Percentiles rank a stretch among this genome's conserved stretches.
Conservation (phyloP, 1,140 invertebrate species). For the Hermetia illucens region DNA sequence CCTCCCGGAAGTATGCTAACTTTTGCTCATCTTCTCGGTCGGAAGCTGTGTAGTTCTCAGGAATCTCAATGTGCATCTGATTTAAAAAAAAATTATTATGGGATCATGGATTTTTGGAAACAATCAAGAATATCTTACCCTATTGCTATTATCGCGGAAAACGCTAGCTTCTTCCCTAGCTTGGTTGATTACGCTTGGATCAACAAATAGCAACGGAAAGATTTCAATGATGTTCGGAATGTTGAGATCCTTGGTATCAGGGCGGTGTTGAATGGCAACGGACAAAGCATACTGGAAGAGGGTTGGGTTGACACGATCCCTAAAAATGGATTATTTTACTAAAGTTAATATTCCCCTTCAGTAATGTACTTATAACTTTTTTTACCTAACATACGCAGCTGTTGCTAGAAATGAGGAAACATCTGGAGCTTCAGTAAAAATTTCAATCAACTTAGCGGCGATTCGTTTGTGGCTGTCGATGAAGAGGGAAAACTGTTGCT, state of each 20-base stretch:
- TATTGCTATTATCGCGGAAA: conserved; percentile 13
- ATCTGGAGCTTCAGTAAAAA: conserved; percentile 30
- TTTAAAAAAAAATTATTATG: not conserved
- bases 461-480: conserved; percentile 37
- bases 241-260: conserved; percentile 34
- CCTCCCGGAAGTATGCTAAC: conserved; percentile 44
- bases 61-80: conserved; percentile 40
- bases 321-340: conserved; percentile 9
- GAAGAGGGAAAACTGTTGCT: conserved; percentile 41
- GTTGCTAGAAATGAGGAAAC: conserved; percentile 19
- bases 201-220: conserved; percentile 41
- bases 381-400: conserved; percentile 21
- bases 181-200: conserved; percentile 34
- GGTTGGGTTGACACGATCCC: conserved; percentile 33
- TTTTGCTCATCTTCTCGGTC: conserved; percentile 49
- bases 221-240: conserved; percentile 38
- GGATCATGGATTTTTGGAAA: not conserved
- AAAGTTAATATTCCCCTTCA: not conserved
- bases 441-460: conserved; percentile 37
- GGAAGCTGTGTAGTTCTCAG: conserved; percentile 48
- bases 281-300: conserved; percentile 30
- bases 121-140: conserved; percentile 8
- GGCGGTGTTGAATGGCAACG: conserved; percentile 31
- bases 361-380: not conserved
- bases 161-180: conserved; percentile 35